Evolutionary conservation across 2,113 vertebrate species (phyloP).

Genomic region (Crocuta crocuta): DNA sequence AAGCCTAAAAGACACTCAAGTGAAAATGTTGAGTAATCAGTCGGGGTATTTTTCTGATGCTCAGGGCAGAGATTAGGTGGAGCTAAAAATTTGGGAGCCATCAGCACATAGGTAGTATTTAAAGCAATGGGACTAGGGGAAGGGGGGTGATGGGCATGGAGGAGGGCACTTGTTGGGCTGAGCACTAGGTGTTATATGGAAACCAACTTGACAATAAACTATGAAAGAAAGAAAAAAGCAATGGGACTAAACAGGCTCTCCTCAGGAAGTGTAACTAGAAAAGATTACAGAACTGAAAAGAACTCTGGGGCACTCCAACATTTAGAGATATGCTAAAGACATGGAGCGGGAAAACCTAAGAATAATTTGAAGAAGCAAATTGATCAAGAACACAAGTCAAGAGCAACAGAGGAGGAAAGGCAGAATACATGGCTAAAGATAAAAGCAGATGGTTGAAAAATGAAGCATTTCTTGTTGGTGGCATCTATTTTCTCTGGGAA

Average conservation of each 20-base stretch:
- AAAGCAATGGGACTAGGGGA: neutral
- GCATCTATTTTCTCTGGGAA: neutral
- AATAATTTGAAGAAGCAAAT: neutral
- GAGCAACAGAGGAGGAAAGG: neutral
- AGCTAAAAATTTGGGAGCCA: neutral
- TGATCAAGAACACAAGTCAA: neutral
- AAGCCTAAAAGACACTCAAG: neutral
- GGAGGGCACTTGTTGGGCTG: no score
- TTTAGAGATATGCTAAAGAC: neutral
- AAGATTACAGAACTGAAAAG: neutral
- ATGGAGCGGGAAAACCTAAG: neutral
- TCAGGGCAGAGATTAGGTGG: neutral
- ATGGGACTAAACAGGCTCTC: neutral
- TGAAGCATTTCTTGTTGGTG: neutral
- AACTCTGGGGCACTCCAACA: neutral
- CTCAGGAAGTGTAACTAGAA: neutral
- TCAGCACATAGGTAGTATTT: neutral
- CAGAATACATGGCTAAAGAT: neutral
- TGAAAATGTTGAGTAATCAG: neutral
- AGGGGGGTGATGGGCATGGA: no score
- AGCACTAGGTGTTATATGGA: no score
- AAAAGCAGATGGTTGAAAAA: neutral
- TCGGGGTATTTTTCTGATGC: neutral
- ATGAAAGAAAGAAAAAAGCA: no score
- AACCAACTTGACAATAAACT: no score